Evolutionary conservation across 53 echinoderm and acorn worm genomes (phyloP).

Genomic region (Antedon mediterranea): DNA sequence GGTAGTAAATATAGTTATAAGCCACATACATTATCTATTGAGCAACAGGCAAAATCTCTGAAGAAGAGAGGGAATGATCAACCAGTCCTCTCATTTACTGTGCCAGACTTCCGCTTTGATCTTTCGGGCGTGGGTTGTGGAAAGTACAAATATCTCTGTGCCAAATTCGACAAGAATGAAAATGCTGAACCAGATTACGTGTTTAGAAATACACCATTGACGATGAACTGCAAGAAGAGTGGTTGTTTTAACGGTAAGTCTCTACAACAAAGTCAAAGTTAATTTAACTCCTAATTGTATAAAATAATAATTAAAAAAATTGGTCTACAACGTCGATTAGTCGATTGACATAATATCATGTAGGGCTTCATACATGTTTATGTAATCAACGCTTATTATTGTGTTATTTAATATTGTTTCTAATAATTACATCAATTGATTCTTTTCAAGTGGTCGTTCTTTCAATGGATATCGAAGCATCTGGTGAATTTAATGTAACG

Average conservation of each 20-base stretch:
- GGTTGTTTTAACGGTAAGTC: not conserved
- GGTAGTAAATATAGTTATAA: conserved; percentile 28
- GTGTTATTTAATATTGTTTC: too few species aligned
- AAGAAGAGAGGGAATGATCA: not conserved
- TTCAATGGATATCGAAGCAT: not conserved
- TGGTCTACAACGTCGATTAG: too few species aligned
- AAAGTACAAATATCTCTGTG: conserved; percentile 30
- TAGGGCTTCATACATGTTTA: too few species aligned
- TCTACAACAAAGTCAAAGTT: too few species aligned
- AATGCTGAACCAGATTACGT: conserved; percentile 30
- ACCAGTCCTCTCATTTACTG: conserved; percentile 5
- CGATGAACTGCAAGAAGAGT: conserved; percentile 25
- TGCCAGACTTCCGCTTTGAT: conserved; percentile 13
- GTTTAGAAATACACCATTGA: conserved; percentile 10
- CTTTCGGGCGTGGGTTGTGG: conserved; percentile 30
- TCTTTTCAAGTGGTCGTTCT: not conserved
- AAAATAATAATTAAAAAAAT: too few species aligned
- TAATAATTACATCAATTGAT: not conserved
- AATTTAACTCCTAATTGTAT: too few species aligned
- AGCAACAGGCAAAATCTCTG: conserved; percentile 2
- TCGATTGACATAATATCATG: too few species aligned
- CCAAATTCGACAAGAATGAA: conserved; percentile 25
- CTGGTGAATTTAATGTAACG: not conserved
- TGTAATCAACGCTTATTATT: not conserved
- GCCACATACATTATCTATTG: conserved; percentile 17